These are phyloP conservation scores for Clivina fossor DNA, from an alignment of 2,888 invertebrate genomes.

Conservation along the genomic window DNA sequence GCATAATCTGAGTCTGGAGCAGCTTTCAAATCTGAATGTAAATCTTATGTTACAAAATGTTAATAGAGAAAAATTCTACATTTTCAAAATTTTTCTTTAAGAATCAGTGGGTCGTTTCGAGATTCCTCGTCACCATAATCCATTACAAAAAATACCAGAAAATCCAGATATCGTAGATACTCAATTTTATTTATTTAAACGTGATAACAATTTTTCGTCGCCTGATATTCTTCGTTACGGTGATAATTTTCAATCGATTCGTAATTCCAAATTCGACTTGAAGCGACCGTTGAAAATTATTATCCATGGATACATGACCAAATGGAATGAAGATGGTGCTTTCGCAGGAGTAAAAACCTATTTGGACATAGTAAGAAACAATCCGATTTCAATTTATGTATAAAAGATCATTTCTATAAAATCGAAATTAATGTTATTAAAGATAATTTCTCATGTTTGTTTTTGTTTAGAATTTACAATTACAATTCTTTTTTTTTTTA, in stretches of 20 bases:
- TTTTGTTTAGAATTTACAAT: no score
- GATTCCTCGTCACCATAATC: conserved; percentile 54
- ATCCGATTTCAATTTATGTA: no score
- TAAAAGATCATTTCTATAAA: no score
- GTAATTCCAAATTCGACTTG: conserved; percentile 53
- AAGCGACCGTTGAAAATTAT: conserved; percentile 56
- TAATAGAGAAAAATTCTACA: no score
- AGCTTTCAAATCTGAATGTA: no score
- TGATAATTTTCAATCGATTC: conserved; percentile 54
- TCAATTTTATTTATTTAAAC: conserved; percentile 57
- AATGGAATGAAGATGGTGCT: conserved; percentile 56
- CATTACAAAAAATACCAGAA: conserved; percentile 59
- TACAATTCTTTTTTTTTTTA: no score
- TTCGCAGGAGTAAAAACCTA: conserved; percentile 53
- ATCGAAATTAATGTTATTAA: no score
- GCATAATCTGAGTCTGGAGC: no score
- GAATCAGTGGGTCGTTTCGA: conserved; percentile 61
- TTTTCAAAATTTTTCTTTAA: conserved; percentile 46
- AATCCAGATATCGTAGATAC: conserved; percentile 58
- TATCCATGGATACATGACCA: conserved; percentile 62
- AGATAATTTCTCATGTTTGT: no score
- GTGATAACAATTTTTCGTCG: conserved; percentile 48
- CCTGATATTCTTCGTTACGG: conserved; percentile 55
- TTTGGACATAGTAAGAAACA: conserved; percentile 59
- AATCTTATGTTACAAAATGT: no score